phyloP scores from a whole-genome alignment of 2,113 vertebrate genomes.

The Lepus europaeus region DNA sequence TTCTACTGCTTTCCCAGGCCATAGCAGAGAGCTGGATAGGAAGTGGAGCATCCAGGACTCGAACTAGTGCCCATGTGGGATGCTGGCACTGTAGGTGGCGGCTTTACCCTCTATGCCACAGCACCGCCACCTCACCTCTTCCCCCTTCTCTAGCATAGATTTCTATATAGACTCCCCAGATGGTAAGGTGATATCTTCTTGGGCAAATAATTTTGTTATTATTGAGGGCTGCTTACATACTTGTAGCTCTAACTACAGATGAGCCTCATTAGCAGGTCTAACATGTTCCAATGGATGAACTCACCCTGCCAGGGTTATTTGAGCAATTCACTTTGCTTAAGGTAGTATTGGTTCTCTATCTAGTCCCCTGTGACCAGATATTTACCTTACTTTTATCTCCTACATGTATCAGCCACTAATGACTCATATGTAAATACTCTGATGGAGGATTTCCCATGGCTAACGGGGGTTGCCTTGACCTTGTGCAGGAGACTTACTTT shows the following conservation, averaged over 20 bases:
- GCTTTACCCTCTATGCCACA: no score
- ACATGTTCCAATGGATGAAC: neutral
- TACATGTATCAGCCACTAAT: neutral
- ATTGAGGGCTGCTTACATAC: neutral
- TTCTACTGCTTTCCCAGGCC: no score
- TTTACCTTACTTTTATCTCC: neutral
- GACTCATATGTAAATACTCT: neutral
- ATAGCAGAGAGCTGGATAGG: no score
- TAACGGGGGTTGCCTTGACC: neutral
- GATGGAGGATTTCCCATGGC: neutral
- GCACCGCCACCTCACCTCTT: no score
- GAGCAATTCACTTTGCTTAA: neutral
- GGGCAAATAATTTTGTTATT: neutral
- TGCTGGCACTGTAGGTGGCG: no score
- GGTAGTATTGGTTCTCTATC: neutral
- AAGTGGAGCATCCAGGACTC: no score
- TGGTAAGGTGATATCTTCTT: neutral
- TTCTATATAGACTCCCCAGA: neutral
- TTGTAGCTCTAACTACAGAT: neutral
- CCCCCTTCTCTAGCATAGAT: no score
- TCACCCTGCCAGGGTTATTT: neutral
- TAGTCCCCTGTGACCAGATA: neutral
- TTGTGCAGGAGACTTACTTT: neutral
- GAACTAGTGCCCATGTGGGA: no score
- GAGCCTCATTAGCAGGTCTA: neutral